phyloP scores from a whole-genome alignment of 1,140 invertebrate genomes.

The Drosophila simulans region DNA sequence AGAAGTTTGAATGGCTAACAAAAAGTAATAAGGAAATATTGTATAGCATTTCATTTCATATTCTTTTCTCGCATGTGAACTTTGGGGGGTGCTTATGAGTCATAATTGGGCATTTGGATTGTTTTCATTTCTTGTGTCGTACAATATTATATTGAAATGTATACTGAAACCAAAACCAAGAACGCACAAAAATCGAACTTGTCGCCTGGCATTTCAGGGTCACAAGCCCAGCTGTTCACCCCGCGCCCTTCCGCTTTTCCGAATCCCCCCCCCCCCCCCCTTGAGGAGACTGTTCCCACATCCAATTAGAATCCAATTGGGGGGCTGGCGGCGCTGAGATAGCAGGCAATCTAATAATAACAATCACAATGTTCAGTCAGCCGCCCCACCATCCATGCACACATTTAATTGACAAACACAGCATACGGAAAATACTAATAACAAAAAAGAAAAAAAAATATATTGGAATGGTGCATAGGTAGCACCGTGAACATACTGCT shows the following conservation, averaged over 20 bases:
- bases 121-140: neutral
- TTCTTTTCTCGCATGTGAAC: slow-evolving; percentile 10
- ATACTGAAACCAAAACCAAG: neutral
- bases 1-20: slow-evolving; percentile 23
- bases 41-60: slow-evolving; percentile 4
- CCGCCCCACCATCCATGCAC: slow-evolving; percentile 2
- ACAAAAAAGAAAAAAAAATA: neutral
- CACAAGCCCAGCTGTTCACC: slow-evolving; percentile 5
- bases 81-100: slow-evolving; percentile 27
- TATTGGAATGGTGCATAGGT: slow-evolving; percentile 11
- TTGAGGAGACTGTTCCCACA: slow-evolving; percentile 20
- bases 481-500: slow-evolving; percentile 1
- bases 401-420: slow-evolving; percentile 33
- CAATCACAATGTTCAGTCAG: slow-evolving; percentile 20
- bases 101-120: slow-evolving; percentile 17
- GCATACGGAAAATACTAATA: neutral
- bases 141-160: neutral
- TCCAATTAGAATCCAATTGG: slow-evolving; percentile 30
- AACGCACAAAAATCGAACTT: slow-evolving; percentile 15
- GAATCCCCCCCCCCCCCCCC: no score
- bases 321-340: slow-evolving; percentile 12
- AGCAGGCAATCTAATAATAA: slow-evolving; percentile 27
- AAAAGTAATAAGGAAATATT: slow-evolving; percentile 10
- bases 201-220: slow-evolving; percentile 27
- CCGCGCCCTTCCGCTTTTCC: neutral